Percentiles rank a stretch among this genome's conserved stretches.
These are phyloP conservation scores for Galaxea fascicularis DNA, from an alignment of 92 coral and sea anemone species.

Conservation along the genomic window DNA sequence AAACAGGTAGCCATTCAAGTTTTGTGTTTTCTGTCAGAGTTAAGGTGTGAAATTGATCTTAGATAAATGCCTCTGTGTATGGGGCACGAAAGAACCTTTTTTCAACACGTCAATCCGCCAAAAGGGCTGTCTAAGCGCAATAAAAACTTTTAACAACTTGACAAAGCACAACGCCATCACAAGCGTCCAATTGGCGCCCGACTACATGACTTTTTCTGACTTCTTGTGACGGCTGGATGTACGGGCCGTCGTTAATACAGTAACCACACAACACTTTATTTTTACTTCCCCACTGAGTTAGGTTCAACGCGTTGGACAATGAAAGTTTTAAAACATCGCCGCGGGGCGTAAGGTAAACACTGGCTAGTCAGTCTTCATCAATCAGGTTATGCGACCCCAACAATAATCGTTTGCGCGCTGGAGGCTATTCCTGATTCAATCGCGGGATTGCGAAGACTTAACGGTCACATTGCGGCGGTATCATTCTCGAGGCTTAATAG, in stretches of 20 bases:
- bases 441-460: conserved; percentile 66
- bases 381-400: conserved; percentile 34
- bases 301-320: conserved; percentile 73
- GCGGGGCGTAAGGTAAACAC: conserved; percentile 85
- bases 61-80: conserved; percentile 78
- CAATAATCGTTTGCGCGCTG: conserved; percentile 49
- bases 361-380: conserved; percentile 58
- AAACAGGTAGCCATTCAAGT: conserved; percentile 51
- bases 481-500: conserved; percentile 84
- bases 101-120: conserved; percentile 96
- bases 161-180: conserved; percentile 85
- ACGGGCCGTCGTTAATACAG: conserved; percentile 56
- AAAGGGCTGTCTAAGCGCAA: conserved; percentile 85
- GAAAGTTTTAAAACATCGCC: conserved; percentile 89
- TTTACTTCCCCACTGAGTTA: conserved; percentile 42
- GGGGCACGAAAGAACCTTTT: conserved; percentile 79
- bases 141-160: conserved; percentile 76
- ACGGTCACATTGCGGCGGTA: conserved; percentile 72
- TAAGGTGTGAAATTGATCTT: conserved; percentile 90
- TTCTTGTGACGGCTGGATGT: conserved; percentile 75
- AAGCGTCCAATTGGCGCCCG: conserved; percentile 89
- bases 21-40: conserved; percentile 75
- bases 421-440: conserved; percentile 46
- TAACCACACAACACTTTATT: conserved; percentile 60
- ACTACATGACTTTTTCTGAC: conserved; percentile 67